Base-by-base conservation (phyloP, 1,140 invertebrate genomes). In the Procambarus clarkii region DNA sequence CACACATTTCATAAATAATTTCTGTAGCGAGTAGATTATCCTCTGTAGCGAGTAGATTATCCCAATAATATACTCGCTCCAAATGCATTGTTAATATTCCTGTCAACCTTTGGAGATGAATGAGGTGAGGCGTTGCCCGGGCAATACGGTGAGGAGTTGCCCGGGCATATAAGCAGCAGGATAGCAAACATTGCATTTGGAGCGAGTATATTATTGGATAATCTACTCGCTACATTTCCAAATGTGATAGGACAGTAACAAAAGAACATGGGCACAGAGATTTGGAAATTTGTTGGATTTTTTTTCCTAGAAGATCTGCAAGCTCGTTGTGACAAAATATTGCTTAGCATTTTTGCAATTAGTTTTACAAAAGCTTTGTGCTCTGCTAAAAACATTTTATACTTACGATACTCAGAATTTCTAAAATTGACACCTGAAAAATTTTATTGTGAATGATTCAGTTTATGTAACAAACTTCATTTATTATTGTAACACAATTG, bases 391-490 rank as follows among this genome's bases (percentile, higher is more conserved):
- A 24, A 71, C 8, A 5, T 74, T 13, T 74, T 74, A 74, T 74
- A 74, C 69, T 74, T 74, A 74, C 69, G 69, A 74, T 74, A 74
- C 34, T 74, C 69, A 74, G 69, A 74, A 34, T 74, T 74, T 74
- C 69, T 74, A 74, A 74, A 34, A 74, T 74, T 74, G 24, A n/a
- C 69, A 74, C 69, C 69, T 74, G 69, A 74, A 74, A 74, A 74
- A 74, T 74, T 24, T 74, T 34, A 74, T 74, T 64, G 18, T 64
- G 60, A 64, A 64, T 64, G 18, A 64, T 64, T 11, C 21, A 64
- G 4, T 64, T 64, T 21, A 64, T 64, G 18, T 64, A 18, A 64
- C 15, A 64, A 18, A 54, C 4, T 54, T 54, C 50, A 54, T 3
- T 54, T 54, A 54, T 54, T 54, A 54, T 54, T 54, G 11, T 54